These are phyloP conservation scores for Lepidurus couesii DNA, from an alignment of 1,140 invertebrate genomes.

Conservation along the genomic window DNA sequence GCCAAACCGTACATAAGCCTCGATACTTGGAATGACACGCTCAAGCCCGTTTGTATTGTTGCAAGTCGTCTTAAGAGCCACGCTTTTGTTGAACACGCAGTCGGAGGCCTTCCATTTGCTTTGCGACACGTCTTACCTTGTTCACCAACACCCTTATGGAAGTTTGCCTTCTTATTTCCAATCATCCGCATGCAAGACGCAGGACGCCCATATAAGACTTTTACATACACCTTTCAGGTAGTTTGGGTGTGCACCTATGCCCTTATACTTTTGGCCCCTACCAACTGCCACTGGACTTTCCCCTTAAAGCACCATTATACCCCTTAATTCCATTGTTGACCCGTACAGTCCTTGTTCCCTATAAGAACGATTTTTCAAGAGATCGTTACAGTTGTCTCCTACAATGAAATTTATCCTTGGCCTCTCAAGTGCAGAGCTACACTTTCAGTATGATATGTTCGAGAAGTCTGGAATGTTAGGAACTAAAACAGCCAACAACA, in stretches of 20 bases:
- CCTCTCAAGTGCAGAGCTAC: not conserved
- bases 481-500: not conserved
- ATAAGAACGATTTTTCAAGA: not conserved
- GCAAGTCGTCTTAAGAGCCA: not conserved
- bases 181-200: not conserved
- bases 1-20: not conserved
- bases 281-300: not conserved
- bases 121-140: slow-evolving; percentile 14
- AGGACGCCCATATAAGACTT: not conserved
- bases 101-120: not conserved
- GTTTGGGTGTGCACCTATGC: not conserved
- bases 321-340: slow-evolving; percentile 10
- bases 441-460: not conserved
- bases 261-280: not conserved
- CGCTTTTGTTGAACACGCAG: not conserved
- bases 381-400: not conserved
- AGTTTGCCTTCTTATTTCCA: slow-evolving; percentile 3
- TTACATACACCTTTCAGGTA: not conserved
- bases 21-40: not conserved
- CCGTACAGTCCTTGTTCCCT: not conserved
- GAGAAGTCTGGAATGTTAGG: not conserved
- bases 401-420: not conserved
- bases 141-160: not conserved
- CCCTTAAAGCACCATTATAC: not conserved
- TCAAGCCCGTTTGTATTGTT: slow-evolving; percentile 7